These are phyloP conservation scores for Erannis defoliaria DNA, from an alignment of 2,888 invertebrate genomes.

Conservation along the genomic window DNA sequence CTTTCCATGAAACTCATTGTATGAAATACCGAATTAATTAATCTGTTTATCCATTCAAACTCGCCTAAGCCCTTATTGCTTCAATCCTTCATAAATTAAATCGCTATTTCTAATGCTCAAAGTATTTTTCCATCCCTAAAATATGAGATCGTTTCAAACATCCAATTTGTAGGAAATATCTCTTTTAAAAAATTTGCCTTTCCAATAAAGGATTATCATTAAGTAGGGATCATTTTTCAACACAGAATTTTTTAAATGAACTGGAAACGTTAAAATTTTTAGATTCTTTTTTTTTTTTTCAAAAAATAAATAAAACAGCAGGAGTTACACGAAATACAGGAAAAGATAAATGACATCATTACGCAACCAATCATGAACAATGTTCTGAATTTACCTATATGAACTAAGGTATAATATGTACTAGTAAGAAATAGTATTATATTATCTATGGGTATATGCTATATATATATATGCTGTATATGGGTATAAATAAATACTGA, in stretches of 20 bases:
- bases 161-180: slow-evolving; percentile 36
- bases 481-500: too few species aligned
- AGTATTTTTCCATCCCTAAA: slow-evolving; percentile 36
- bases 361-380: too few species aligned
- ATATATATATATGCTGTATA: too few species aligned
- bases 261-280: not conserved
- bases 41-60: slow-evolving; percentile 36
- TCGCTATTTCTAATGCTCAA: slow-evolving; percentile 36
- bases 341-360: too few species aligned
- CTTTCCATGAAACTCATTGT: slow-evolving; percentile 35
- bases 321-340: too few species aligned
- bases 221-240: slow-evolving; percentile 15
- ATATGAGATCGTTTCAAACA: slow-evolving; percentile 36
- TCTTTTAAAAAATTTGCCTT: slow-evolving; percentile 30
- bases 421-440: too few species aligned
- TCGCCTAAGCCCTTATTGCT: slow-evolving; percentile 36
- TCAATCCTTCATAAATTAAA: slow-evolving; percentile 40
- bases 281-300: not conserved
- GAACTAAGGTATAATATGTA: too few species aligned
- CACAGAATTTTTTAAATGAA: slow-evolving; percentile 8
- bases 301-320: too few species aligned
- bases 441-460: too few species aligned
- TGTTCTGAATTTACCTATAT: too few species aligned
- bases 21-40: slow-evolving; percentile 43
- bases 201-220: slow-evolving; percentile 34